Evolutionary conservation across 1,140 invertebrate species (phyloP), one percentile per base, ranked within the genome.

Genomic region (Cydia strobilella): DNA sequence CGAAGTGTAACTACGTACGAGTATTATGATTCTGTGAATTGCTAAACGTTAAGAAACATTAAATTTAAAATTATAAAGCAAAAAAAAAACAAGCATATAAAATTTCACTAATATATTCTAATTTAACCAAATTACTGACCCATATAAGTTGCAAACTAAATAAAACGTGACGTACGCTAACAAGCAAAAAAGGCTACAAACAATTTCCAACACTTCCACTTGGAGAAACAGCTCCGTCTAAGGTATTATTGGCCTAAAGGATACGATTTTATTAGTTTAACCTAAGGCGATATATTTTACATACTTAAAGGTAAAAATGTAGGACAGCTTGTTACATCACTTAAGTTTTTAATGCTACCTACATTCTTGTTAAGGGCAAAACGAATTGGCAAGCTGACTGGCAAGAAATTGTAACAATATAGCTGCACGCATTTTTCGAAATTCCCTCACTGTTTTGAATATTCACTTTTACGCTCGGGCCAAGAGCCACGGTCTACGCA

Each of bases 61-160:
- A n/a, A n/a, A 15, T 45, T 45, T 15, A 45, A 13, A 45, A 10
- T 45, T 3, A 45, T 45, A 45, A 45, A 45, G 2, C 3, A 3
- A 15, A 45, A 13, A 45, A 3, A 12, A n/a, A n/a, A n/a, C n/a
- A 13, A 5, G 31, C 2, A 45, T 0, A 45, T 13, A 39, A 39
- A 39, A 45, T 45, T 12, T 15, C 42, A 15, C 42, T 59, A 59
- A 59, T 59, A 5, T 59, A 59, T 18, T n/a, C 18, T 23, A 10
- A 59, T 59, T 23, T 59, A 59, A 20, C 54, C 54, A 59, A 59
- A 59, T 59, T 59, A n/a, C 54, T 23, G 20, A 7, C n/a, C 51
- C 54, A 23, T 59, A 59, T 0, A 59, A 59, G 18, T 59, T 59
- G 3, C 18, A 23, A 2, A 59, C 18, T 59, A 59, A 23, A 59